Evolutionary conservation across 2,113 vertebrate genomes (phyloP), one percentile per base, ranked within the genome.

Genomic region (Prionailurus viverrinus): DNA sequence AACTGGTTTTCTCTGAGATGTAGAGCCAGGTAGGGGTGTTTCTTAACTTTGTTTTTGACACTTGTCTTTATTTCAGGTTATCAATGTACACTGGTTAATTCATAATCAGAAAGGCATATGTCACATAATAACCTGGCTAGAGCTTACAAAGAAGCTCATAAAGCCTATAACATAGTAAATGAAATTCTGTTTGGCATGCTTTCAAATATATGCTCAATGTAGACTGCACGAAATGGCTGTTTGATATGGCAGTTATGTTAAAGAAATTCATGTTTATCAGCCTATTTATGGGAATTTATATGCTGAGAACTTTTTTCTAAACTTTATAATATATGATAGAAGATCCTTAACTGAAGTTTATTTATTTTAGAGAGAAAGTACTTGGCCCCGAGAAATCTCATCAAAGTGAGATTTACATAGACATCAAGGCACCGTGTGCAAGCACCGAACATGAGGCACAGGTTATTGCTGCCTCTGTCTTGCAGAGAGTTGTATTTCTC

Each of bases 61-160:
- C 48, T 8, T 90, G 33, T 25, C 53, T 94, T 92, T 45, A 84
- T 76, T 81, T 94, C 45, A 78, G 12, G 11, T 87, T 92, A 92
- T 58, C 61, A 45, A 68, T n/a, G 8, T 79, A 12, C 14, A 63
- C 6, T 2, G 33, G 53, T 4, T 74, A 45, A 31, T 91, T 96
- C 25, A 90, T 61, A 94, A 82, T 66, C 31, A 73, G 66, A 45
- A 89, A 86, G n/a, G 89, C 41, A 36, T 23, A n/a, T 33, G n/a
- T 27, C 29, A 10, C 33, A 90, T 33, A 76, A 69, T 36, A 79
- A 53, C 8, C 82, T 31, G 21, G 0, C 9, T 63, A 88, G 11
- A 61, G n/a, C 11, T n/a, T 83, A 48, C 31, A 79, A 25, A 94
- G 48, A 89, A 79, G 91, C 27, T 51, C 19, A 31, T 33, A 14